Percentiles rank a stretch among this genome's conserved stretches.
Conservation (phyloP, 2,113 vertebrate species). For the Muscicapa adusta region DNA sequence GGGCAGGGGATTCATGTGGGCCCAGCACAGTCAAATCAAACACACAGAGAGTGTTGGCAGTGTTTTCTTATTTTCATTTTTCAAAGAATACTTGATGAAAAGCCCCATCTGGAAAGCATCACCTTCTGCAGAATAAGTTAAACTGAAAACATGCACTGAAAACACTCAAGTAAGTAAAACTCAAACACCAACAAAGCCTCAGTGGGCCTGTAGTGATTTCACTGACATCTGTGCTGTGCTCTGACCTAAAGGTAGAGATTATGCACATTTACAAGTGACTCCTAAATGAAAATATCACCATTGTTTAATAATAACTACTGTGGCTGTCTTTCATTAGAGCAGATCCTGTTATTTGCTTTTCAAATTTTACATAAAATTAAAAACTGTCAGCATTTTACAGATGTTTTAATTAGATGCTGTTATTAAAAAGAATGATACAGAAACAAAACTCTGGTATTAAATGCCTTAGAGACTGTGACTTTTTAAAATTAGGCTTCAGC, state of each 20-base stretch:
- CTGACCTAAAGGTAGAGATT: slow-evolving; percentile 34
- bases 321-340: slow-evolving; percentile 44
- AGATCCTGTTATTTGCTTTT: slow-evolving; percentile 55
- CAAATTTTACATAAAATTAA: slow-evolving; percentile 73
- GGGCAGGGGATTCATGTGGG: background rate
- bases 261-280: slow-evolving; percentile 6
- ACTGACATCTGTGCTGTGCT: background rate
- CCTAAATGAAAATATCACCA: slow-evolving; percentile 60
- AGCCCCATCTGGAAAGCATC: background rate
- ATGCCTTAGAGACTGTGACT: slow-evolving; percentile 63
- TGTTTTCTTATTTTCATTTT: background rate
- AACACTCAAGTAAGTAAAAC: background rate
- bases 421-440: slow-evolving; percentile 75
- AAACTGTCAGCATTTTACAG: slow-evolving; percentile 76
- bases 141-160: background rate
- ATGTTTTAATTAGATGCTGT: slow-evolving; percentile 81
- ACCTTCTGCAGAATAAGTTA: background rate
- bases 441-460: slow-evolving; percentile 65
- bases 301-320: slow-evolving; percentile 49
- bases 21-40: background rate
- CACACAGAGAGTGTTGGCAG: background rate
- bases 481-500: slow-evolving; percentile 66
- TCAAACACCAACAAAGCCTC: background rate
- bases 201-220: background rate
- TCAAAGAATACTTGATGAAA: background rate